Percentiles rank a stretch among this genome's conserved stretches.
phyloP scores from a whole-genome alignment of 2,113 vertebrate species.

The Eulemur rufifrons region DNA sequence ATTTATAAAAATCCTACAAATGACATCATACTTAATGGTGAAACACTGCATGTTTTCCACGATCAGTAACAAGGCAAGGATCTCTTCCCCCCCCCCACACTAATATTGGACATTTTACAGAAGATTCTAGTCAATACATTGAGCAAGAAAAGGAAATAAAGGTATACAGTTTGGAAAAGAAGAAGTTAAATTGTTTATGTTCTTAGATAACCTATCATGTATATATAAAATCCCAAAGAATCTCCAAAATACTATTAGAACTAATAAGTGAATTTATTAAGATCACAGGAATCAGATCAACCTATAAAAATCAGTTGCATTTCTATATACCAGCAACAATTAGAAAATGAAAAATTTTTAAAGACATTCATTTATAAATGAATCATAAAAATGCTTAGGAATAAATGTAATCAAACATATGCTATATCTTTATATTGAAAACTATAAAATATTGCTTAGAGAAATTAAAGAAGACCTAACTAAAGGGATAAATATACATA shows the following conservation, averaged over 20 bases:
- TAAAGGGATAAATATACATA: neutral
- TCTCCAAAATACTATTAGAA: neutral
- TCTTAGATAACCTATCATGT: neutral
- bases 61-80: neutral
- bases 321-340: neutral
- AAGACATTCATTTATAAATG: neutral
- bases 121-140: neutral
- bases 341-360: neutral
- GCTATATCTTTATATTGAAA: neutral
- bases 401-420: neutral
- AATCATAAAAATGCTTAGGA: neutral
- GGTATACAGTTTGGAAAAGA: neutral
- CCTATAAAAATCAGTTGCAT: neutral
- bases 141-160: neutral
- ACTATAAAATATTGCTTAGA: neutral
- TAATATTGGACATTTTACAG: neutral
- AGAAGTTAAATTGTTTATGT: neutral
- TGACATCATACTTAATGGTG: neutral
- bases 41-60: neutral
- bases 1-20: neutral
- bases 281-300: neutral
- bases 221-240: neutral
- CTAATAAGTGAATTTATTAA: neutral
- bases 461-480: neutral
- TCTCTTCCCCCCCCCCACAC: too few relatives aligned